Evolutionary conservation across 2,888 invertebrate species (phyloP).

Genomic region (Rhorus exstirpatorius): DNA sequence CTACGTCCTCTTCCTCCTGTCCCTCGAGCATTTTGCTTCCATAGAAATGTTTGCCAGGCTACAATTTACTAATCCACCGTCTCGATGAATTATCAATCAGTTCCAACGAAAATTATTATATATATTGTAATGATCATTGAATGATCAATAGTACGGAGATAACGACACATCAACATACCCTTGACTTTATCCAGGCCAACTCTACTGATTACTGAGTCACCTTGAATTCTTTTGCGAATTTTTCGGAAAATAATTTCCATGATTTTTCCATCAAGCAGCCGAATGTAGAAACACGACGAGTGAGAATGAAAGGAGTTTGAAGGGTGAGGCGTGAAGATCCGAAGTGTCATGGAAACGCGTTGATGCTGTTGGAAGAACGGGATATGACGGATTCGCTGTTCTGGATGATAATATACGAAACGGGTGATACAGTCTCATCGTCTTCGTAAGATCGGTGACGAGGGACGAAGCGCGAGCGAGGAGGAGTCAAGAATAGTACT

Average conservation of each 20-base stretch:
- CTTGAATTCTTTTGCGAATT: too few species aligned
- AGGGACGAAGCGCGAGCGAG: slow-evolving; percentile 64
- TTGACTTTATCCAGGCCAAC: too few species aligned
- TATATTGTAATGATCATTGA: background rate
- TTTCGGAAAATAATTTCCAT: background rate
- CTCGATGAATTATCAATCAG: background rate
- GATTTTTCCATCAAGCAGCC: background rate
- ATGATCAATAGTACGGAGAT: too few species aligned
- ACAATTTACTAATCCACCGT: background rate
- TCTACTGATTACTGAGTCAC: too few species aligned
- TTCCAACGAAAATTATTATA: background rate
- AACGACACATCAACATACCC: too few species aligned
- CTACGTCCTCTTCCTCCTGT: background rate
- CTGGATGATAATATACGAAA: slow-evolving; percentile 45
- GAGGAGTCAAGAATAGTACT: slow-evolving; percentile 73
- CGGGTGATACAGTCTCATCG: slow-evolving; percentile 54
- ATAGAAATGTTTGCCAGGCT: slow-evolving; percentile 9
- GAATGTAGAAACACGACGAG: slow-evolving; percentile 1
- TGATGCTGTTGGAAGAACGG: slow-evolving; percentile 25
- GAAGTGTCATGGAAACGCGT: slow-evolving; percentile 31
- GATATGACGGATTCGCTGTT: slow-evolving; percentile 23
- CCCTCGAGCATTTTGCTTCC: background rate
- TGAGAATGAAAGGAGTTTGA: background rate
- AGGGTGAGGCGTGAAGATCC: slow-evolving; percentile 7
- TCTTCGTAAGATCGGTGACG: slow-evolving; percentile 54